These are phyloP conservation scores for Onychostoma macrolepis DNA, from an alignment of 2,113 vertebrate genomes.

Conservation along the genomic window DNA sequence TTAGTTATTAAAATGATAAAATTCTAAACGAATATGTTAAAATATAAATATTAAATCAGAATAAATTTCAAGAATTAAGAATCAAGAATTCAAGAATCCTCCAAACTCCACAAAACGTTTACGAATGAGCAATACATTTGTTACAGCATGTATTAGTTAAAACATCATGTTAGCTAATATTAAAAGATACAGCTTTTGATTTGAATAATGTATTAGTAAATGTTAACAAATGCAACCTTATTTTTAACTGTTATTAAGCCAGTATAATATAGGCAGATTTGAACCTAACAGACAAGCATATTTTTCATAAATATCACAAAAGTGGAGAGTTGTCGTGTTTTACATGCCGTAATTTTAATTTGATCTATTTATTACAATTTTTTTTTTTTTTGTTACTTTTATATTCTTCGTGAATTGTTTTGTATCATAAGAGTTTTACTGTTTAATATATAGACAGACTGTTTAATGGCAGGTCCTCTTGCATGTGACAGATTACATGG, in stretches of 20 bases:
- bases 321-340: too few species aligned
- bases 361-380: not conserved
- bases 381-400: not conserved
- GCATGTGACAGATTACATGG: not conserved
- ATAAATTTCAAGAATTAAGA: not conserved
- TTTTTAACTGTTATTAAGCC: not conserved
- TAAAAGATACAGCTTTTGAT: too few species aligned
- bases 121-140: too few species aligned
- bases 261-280: not conserved
- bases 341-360: not conserved
- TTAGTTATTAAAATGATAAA: not conserved
- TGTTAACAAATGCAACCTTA: too few species aligned
- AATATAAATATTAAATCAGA: not conserved
- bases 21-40: not conserved
- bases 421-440: not conserved
- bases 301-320: not conserved
- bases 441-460: not conserved
- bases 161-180: too few species aligned
- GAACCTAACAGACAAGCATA: not conserved
- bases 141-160: too few species aligned
- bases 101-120: too few species aligned
- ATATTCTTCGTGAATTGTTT: not conserved
- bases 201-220: too few species aligned
- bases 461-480: not conserved
- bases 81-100: too few species aligned